Evolutionary conservation across 2,113 vertebrate species (phyloP), one percentile per base, ranked within the genome.

Genomic region (Hemichromis elongatus): DNA sequence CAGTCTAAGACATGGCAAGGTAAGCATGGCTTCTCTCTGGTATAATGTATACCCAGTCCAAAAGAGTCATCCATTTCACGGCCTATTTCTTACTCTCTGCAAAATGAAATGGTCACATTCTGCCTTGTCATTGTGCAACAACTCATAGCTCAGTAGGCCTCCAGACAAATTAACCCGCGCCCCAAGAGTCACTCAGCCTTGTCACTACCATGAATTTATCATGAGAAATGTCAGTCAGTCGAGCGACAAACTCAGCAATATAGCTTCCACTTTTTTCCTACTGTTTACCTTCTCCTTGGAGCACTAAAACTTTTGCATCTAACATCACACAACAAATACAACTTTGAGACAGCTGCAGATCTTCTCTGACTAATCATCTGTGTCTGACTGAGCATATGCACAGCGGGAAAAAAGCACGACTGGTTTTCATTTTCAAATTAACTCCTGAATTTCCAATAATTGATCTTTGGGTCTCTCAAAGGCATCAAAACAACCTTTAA

Each of bases 131-230:
- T 83, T 78, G 84, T 68, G 80, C 88, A 91, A 86, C 89, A 81
- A 56, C 86, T 88, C 87, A 42, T 80, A 63, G 87, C 91, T 90
- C 81, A 57, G 88, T 81, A 75, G 92, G 90, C 90, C 93, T 93
- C 94, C 88, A 93, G 92, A 94, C 94, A 91, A 93, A 95, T 94
- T 92, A 94, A 92, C 90, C 94, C 75, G 54, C 42, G 42, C 35
- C 92, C 93, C 19, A 5, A 83, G 86, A 95, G 92, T 89, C 92
- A 88, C 82, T 95, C 92, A 93, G 91, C 89, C 92, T 85, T 87
- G 91, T 90, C 87, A 89, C 87, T 18, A 66, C 79, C 86, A 93
- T 94, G 87, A 94, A 94, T 95, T 92, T 90, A 90, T 93, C 93
- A 94, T 93, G 91, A 94, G 92, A 59, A 68, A 70, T 77, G 87